These are phyloP conservation scores for Heliconius melpomene DNA, from an alignment of 1,140 invertebrate species.

Conservation along the genomic window DNA sequence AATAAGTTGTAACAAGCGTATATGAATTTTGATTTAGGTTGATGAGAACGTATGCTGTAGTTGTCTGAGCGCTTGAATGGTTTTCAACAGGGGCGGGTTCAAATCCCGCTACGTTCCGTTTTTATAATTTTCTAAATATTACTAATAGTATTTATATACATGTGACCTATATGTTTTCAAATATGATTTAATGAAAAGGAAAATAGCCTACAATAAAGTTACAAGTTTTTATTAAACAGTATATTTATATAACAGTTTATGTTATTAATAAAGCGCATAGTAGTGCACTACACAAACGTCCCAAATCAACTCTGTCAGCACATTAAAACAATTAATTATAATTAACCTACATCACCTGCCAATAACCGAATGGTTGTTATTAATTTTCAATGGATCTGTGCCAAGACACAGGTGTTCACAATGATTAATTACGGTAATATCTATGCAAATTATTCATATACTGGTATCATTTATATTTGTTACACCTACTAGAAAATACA, in stretches of 20 bases:
- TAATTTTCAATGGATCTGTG: conserved; percentile 45
- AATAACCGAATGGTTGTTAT: conserved; percentile 43
- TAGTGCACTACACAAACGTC: neutral
- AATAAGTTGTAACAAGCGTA: too few species aligned
- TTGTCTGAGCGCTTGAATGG: too few species aligned
- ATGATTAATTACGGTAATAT: conserved; percentile 36
- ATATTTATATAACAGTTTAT: too few species aligned
- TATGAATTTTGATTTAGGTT: too few species aligned
- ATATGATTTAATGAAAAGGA: too few species aligned
- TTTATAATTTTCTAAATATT: too few species aligned
- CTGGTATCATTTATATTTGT: neutral
- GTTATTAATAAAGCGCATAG: neutral
- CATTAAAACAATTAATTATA: conserved; percentile 48
- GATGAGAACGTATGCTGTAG: too few species aligned
- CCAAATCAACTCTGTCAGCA: conserved; percentile 27
- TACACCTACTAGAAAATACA: neutral
- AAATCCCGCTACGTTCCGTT: too few species aligned
- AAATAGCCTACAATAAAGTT: neutral
- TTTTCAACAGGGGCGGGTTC: too few species aligned
- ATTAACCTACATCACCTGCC: conserved; percentile 45
- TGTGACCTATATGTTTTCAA: too few species aligned
- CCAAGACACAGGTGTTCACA: conserved; percentile 42
- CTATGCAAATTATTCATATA: conserved; percentile 26
- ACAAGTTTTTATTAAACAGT: neutral
- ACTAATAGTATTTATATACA: too few species aligned